Percentiles rank a stretch among this genome's conserved stretches.
These are phyloP conservation scores for Lamproptera curius DNA, from an alignment of 2,888 invertebrate genomes.

Conservation along the genomic window DNA sequence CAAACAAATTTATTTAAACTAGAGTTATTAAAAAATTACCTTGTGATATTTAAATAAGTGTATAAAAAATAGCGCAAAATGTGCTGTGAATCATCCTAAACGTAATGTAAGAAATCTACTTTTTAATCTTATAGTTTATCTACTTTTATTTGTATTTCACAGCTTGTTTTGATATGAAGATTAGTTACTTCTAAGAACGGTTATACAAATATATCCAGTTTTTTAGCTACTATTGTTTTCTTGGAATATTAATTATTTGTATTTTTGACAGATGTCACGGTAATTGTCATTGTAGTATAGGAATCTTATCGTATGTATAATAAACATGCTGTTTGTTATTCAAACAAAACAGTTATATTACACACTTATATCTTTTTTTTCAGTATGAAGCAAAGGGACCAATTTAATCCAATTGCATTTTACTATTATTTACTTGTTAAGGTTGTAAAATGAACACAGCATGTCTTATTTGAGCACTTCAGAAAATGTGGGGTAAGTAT, in stretches of 20 bases:
- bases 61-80: constrained; percentile 34
- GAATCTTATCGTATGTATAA: constrained; percentile 35
- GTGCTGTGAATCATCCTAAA: constrained; percentile 37
- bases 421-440: constrained; percentile 50
- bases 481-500: constrained; percentile 74
- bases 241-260: constrained; percentile 31
- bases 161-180: constrained; percentile 6
- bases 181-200: constrained; percentile 1
- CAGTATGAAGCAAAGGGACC: constrained; percentile 68
- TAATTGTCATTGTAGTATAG: constrained; percentile 47
- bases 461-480: constrained; percentile 77
- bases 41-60: constrained; percentile 28
- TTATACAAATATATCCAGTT: not conserved
- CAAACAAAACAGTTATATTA: constrained; percentile 30
- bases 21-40: constrained; percentile 30
- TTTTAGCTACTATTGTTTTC: constrained; percentile 6
- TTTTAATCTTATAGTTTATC: constrained; percentile 22
- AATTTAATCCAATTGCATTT: constrained; percentile 47
- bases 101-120: constrained; percentile 50
- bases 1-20: constrained; percentile 30
- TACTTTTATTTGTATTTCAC: constrained; percentile 13
- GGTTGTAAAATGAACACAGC: constrained; percentile 69
- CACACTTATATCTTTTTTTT: constrained; percentile 33
- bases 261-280: constrained; percentile 62
- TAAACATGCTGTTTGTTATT: constrained; percentile 35